Evolutionary conservation across 2,797 vertebrate genomes (phyloP).

Genomic region (Pygocentrus nattereri): DNA sequence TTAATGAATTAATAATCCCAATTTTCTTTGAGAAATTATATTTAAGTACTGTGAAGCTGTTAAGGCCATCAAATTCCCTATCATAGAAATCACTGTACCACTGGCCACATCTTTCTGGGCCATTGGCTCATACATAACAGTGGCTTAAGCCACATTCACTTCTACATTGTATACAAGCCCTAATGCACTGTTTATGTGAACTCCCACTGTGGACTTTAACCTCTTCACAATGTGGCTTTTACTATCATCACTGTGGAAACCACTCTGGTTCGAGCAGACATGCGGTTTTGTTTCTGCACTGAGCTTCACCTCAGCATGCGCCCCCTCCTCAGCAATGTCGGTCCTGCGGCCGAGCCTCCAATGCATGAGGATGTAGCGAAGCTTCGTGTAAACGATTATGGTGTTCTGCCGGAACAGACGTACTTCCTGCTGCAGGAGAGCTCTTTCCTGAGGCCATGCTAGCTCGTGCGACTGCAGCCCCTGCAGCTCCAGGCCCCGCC

Average conservation of each 20-base stretch:
- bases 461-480: conserved; percentile 88
- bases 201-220: neutral
- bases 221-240: neutral
- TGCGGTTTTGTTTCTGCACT: neutral
- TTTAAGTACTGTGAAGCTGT: neutral
- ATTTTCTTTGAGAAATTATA: no score
- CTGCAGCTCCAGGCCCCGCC: conserved; percentile 88
- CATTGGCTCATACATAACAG: neutral
- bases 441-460: conserved; percentile 89
- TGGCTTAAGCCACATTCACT: neutral
- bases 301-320: conserved; percentile 80
- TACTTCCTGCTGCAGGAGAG: conserved; percentile 88
- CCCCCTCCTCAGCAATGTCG: conserved; percentile 76
- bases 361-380: conserved; percentile 91
- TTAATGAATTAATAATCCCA: no score
- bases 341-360: conserved; percentile 87
- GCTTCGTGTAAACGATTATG: conserved; percentile 92
- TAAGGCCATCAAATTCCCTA: neutral
- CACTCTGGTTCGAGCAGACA: neutral
- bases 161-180: neutral
- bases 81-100: neutral
- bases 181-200: neutral
- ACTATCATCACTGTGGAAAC: neutral
- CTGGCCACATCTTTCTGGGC: neutral
- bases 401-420: conserved; percentile 90